Conservation (phyloP, 37 sponge, comb jelly and placozoan species). For the Geodia barretti region DNA sequence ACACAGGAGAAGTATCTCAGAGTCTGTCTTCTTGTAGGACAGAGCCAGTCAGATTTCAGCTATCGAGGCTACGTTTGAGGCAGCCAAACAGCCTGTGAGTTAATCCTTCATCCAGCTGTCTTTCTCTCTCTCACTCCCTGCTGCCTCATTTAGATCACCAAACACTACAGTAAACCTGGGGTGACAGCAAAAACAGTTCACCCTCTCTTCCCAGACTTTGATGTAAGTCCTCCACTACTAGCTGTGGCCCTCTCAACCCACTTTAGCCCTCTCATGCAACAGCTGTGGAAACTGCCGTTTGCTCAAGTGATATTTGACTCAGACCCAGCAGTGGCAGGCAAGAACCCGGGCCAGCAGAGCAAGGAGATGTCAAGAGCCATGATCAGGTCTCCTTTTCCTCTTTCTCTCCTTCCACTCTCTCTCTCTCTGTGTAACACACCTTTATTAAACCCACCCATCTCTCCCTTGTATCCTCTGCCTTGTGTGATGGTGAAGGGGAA, state of each 20-base stretch:
- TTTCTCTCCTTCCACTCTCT: too few relatives aligned
- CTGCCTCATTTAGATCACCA: conserved; percentile 60
- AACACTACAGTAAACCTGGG: conserved; percentile 94
- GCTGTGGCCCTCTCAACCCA: too few relatives aligned
- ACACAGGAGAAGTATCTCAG: background rate
- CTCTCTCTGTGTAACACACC: background rate
- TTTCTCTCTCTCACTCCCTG: background rate
- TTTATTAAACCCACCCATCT: background rate
- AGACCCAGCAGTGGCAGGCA: conserved; percentile 73
- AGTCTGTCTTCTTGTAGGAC: conserved; percentile 78
- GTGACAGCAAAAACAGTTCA: conserved; percentile 84
- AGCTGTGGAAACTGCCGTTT: conserved; percentile 95
- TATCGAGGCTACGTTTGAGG: conserved; percentile 95
- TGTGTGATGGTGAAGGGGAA: conserved; percentile 81
- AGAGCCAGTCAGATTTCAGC: conserved; percentile 96
- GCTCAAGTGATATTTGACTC: conserved; percentile 98
- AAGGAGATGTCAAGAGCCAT: conserved; percentile 92
- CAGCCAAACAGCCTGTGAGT: conserved; percentile 89
- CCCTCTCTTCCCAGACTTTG: conserved; percentile 93
- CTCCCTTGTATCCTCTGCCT: background rate
- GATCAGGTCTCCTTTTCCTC: too few relatives aligned
- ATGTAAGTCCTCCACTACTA: conserved; percentile 46
- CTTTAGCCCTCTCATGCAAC: conserved; percentile 5
- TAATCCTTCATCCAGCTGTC: too few relatives aligned
- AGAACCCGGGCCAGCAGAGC: conserved; percentile 32